A percentile compares a stretch with the other conserved stretches of the same genome.
Evolutionary conservation across 2,113 vertebrate species (phyloP).

Genomic region (Cavia porcellus): DNA sequence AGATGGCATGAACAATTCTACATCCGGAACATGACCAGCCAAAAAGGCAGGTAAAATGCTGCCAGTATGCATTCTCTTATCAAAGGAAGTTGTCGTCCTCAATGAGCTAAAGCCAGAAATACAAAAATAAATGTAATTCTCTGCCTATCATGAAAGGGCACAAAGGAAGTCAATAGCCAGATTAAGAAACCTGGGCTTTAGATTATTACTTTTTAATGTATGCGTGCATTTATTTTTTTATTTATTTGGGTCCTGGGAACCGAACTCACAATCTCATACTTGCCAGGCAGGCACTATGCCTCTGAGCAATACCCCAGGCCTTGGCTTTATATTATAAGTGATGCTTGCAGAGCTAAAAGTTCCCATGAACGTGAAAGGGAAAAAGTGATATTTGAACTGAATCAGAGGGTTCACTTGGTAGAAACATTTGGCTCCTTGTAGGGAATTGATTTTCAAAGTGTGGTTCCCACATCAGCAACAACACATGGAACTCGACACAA

Average conservation of each 20-base stretch:
- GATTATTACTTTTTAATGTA: background rate
- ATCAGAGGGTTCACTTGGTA: background rate
- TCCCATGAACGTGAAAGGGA: background rate
- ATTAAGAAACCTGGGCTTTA: background rate
- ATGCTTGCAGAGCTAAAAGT: background rate
- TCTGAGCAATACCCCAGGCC: too few species aligned
- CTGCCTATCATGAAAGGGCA: background rate
- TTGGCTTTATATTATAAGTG: background rate
- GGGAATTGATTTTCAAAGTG: background rate
- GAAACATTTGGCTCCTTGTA: background rate
- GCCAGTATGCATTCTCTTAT: background rate
- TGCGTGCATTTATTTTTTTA: too few species aligned
- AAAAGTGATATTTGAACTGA: background rate
- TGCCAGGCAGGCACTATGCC: too few species aligned
- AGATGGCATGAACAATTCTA: conserved; percentile 38
- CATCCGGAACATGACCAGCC: conserved; percentile 45
- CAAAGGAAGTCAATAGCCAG: background rate
- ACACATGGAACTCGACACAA: background rate
- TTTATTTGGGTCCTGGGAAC: too few species aligned
- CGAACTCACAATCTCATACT: too few species aligned
- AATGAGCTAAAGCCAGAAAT: background rate
- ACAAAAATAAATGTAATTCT: background rate
- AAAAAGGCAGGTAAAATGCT: background rate
- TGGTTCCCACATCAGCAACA: background rate
- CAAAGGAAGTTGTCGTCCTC: background rate